Conservation (phyloP, 2,797 vertebrate genomes). For the Arrhamphus sclerolepis region DNA sequence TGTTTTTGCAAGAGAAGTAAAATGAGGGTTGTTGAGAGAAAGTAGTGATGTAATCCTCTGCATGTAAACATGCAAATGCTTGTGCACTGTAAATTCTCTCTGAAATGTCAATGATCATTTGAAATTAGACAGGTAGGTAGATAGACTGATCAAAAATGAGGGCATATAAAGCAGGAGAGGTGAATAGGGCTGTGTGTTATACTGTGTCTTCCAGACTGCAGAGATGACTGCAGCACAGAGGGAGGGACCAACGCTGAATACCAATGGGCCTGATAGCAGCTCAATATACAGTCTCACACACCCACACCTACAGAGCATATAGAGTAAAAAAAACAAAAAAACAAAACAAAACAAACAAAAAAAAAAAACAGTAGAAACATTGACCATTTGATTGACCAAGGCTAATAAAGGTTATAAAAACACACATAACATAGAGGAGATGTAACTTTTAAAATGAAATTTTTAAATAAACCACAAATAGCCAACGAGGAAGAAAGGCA, state of each 20-base stretch:
- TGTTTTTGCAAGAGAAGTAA: background rate
- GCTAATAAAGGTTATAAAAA: constrained; percentile 25
- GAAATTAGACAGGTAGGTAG: constrained; percentile 3
- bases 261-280: constrained; percentile 70
- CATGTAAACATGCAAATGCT: background rate
- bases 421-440: constrained; percentile 7
- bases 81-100: background rate
- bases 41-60: constrained; percentile 1
- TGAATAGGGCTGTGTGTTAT: constrained; percentile 54
- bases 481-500: background rate
- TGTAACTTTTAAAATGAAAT: background rate
- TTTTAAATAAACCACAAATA: constrained; percentile 6
- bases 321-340: constrained; percentile 39
- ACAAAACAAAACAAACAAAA: no score
- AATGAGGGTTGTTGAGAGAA: background rate
- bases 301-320: constrained; percentile 10
- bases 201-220: constrained; percentile 75
- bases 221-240: constrained; percentile 78
- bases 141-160: background rate
- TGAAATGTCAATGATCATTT: constrained; percentile 13
- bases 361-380: constrained; percentile 20
- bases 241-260: constrained; percentile 73
- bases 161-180: constrained; percentile 21
- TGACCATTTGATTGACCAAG: constrained; percentile 4
- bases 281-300: constrained; percentile 41